A percentile compares a stretch with the other conserved stretches of the same genome.
These are phyloP conservation scores for Epinotia brunnichana DNA, from an alignment of 2,888 invertebrate species.

Conservation along the genomic window DNA sequence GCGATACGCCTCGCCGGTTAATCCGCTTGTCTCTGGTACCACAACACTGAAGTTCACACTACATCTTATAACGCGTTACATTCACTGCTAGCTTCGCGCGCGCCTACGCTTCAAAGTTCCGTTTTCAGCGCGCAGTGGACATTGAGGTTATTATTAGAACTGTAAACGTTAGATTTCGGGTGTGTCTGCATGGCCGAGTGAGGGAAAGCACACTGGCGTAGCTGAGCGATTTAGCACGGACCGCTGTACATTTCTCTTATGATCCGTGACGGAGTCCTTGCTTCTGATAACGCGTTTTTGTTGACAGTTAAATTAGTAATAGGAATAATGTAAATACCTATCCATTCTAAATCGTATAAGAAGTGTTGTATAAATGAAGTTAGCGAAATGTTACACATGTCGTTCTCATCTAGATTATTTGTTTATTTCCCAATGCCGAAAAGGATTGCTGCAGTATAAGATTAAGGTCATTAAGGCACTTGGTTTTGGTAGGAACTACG, in stretches of 20 bases:
- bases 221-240: constrained; percentile 35
- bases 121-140: constrained; percentile 47
- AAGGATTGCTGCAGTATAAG: too few relatives aligned
- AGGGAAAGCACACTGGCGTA: constrained; percentile 20
- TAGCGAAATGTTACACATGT: too few relatives aligned
- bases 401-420: too few relatives aligned
- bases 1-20: constrained; percentile 58
- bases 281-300: neutral
- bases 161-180: constrained; percentile 14
- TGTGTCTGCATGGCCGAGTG: constrained; percentile 18
- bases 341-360: too few relatives aligned
- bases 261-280: constrained; percentile 17
- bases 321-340: too few relatives aligned
- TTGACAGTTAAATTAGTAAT: too few relatives aligned
- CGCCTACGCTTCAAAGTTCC: neutral
- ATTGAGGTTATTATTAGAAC: constrained; percentile 22
- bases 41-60: neutral
- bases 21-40: constrained; percentile 40
- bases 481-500: too few relatives aligned
- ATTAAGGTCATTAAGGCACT: too few relatives aligned
- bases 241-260: constrained; percentile 16
- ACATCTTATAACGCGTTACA: neutral
- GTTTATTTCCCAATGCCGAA: too few relatives aligned
- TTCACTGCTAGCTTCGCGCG: constrained; percentile 9
- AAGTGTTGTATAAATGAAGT: too few relatives aligned